These are phyloP conservation scores for Chelon auratus DNA, from an alignment of 2,797 vertebrate genomes.

Conservation along the genomic window DNA sequence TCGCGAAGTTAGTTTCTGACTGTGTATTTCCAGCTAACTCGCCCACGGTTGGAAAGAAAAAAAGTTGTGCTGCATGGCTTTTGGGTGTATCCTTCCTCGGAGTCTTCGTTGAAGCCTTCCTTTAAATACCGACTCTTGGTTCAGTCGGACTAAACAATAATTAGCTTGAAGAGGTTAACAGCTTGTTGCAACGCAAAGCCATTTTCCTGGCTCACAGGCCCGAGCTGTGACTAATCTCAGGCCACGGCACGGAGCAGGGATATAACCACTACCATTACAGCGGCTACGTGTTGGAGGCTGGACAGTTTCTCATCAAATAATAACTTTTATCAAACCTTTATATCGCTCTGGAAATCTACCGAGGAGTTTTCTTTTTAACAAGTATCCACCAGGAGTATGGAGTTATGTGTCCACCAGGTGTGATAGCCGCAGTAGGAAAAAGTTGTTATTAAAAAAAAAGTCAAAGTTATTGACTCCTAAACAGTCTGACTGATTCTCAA, in stretches of 20 bases:
- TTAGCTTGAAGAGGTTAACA: conserved; percentile 14
- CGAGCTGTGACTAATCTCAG: conserved; percentile 69
- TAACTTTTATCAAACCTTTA: not conserved
- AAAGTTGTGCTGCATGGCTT: conserved; percentile 44
- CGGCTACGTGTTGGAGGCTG: conserved; percentile 11
- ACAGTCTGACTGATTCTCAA: not conserved
- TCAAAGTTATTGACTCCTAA: not conserved
- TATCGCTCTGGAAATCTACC: not conserved
- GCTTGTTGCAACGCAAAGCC: conserved; percentile 50
- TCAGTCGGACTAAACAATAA: not conserved
- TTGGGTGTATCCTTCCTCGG: conserved; percentile 42
- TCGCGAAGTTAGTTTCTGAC: conserved; percentile 44
- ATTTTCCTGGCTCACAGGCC: conserved; percentile 69
- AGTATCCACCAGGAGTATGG: not conserved
- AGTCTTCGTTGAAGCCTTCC: no score
- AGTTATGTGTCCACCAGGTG: conserved; percentile 4
- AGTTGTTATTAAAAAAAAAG: not conserved
- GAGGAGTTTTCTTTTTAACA: not conserved
- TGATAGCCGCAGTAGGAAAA: not conserved
- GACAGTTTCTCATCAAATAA: not conserved
- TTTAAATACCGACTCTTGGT: not conserved
- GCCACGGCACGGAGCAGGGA: conserved; percentile 58
- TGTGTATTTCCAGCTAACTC: conserved; percentile 33
- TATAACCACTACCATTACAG: conserved; percentile 18
- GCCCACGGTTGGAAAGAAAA: conserved; percentile 11